Conservation (phyloP, 2,888 invertebrate genomes). For the Priocnemis perturbator region DNA sequence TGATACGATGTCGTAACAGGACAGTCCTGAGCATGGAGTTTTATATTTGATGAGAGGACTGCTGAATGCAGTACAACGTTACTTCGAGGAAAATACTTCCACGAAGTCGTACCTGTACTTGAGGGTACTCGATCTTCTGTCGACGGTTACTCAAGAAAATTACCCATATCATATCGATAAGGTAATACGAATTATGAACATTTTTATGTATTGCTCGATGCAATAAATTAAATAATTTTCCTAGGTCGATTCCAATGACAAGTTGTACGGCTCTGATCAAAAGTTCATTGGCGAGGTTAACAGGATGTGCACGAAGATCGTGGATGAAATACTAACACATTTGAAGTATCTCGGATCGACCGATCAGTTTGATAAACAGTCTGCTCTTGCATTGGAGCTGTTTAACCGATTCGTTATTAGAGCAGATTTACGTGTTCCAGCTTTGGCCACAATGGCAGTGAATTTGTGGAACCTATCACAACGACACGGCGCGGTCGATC, state of each 20-base stretch:
- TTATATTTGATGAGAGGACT: slow-evolving; percentile 88
- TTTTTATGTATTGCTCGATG: slow-evolving; percentile 9
- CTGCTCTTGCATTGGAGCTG: slow-evolving; percentile 84
- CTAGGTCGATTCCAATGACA: slow-evolving; percentile 94
- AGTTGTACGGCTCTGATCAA: slow-evolving; percentile 91
- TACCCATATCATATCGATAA: slow-evolving; percentile 91
- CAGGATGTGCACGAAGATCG: slow-evolving; percentile 84
- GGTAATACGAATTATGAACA: slow-evolving; percentile 49
- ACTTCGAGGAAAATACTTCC: slow-evolving; percentile 83
- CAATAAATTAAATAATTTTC: slow-evolving; percentile 20
- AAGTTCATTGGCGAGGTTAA: slow-evolving; percentile 90
- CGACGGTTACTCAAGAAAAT: slow-evolving; percentile 86
- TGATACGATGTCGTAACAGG: slow-evolving; percentile 76
- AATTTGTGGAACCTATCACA: slow-evolving; percentile 90
- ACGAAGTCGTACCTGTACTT: slow-evolving; percentile 84
- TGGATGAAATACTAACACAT: slow-evolving; percentile 86
- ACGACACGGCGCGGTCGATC: slow-evolving; percentile 80
- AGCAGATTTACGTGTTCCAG: slow-evolving; percentile 80
- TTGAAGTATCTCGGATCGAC: slow-evolving; percentile 81
- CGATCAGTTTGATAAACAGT: slow-evolving; percentile 82
- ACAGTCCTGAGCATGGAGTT: slow-evolving; percentile 92
- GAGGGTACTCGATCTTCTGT: slow-evolving; percentile 86
- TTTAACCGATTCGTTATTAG: slow-evolving; percentile 82
- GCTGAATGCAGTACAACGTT: slow-evolving; percentile 86
- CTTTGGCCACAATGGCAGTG: slow-evolving; percentile 82